Base-by-base conservation (phyloP, 1,140 invertebrate genomes). In the Drosophila mayri region DNA sequence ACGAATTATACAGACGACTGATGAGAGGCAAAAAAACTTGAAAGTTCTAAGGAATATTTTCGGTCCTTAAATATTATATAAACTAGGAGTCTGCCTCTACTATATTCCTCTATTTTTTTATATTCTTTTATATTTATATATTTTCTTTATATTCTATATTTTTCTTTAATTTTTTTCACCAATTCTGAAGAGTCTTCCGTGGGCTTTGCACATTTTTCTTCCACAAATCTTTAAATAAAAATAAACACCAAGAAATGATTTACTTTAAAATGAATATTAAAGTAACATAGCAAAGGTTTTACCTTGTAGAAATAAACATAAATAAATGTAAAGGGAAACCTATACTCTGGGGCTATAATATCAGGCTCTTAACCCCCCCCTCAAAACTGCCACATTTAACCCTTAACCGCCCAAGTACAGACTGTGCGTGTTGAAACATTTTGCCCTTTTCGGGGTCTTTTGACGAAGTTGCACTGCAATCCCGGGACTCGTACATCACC, bases 401-500 rank as follows among this genome's bases (percentile, higher is more conserved):
- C 52, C 20, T n/a, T 7, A 32, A 32, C 22, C 14, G 18, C 18
- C 18, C 50, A 32, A 14, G 5, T 4, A 32, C 38, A 28, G 65
- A 47, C 61, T 49, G 77, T 84, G 81, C 77, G 81, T 86, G 82
- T 49, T 49, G 10, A 58, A 64, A 68, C 58, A 54, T 57, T 57
- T 68, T 32, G 10, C 38, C 37, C 3, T 38, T 38, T 38, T 38
- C 32, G 11, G 32, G 32, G 35, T 10, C 35, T n/a, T 46, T 46
- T 32, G 63, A 44, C 47, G 25, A 64, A 41, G 32, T 64, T 65
- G 43, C 18, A 62, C 49, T 52, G 63, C 50, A 62, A 72, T 62
- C 64, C 63, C 73, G 18, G 18, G 75, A 81, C 76, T 64, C 60
- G 67, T 85, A 86, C 81, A 86, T 78, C 74, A 86, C 82, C 77